Percentiles rank a stretch among this genome's conserved stretches.
phyloP scores from a whole-genome alignment of 2,113 vertebrate genomes.

The Sarotherodon lohbergeri region DNA sequence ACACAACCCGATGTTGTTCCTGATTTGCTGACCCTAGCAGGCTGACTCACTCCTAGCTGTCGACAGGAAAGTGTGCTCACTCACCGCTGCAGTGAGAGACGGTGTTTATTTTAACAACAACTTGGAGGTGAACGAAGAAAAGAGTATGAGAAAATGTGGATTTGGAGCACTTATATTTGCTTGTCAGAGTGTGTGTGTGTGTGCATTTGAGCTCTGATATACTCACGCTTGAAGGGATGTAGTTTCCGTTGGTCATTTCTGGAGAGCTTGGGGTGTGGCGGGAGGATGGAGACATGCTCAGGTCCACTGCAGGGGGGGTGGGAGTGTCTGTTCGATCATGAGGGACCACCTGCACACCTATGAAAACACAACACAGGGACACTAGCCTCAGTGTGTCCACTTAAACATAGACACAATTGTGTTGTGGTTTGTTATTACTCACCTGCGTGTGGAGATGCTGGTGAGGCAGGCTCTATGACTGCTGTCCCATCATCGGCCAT shows the following conservation, averaged over 20 bases:
- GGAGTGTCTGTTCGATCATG: constrained; percentile 77
- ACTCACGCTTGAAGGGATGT: constrained; percentile 79
- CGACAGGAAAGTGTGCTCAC: background rate
- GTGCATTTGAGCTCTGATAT: background rate
- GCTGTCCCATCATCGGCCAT: constrained; percentile 76
- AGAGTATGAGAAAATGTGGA: background rate
- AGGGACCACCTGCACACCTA: constrained; percentile 72
- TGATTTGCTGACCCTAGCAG: constrained; percentile 36
- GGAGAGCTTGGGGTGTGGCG: constrained; percentile 82
- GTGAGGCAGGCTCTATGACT: constrained; percentile 73
- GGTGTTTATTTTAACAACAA: background rate
- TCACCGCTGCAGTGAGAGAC: background rate
- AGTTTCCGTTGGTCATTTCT: constrained; percentile 76
- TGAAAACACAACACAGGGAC: background rate
- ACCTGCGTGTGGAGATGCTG: constrained; percentile 76
- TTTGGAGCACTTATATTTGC: background rate
- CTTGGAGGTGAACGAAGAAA: background rate
- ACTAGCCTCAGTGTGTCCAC: background rate
- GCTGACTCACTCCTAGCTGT: background rate
- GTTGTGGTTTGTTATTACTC: background rate
- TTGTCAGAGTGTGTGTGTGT: background rate
- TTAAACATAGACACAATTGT: background rate
- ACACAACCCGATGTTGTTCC: constrained; percentile 28
- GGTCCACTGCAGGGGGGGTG: constrained; percentile 83
- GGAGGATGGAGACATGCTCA: constrained; percentile 85